Evolutionary conservation across 2,113 vertebrate genomes (phyloP), one percentile per base, ranked within the genome.

Genomic region (Spheniscus mendiculus): DNA sequence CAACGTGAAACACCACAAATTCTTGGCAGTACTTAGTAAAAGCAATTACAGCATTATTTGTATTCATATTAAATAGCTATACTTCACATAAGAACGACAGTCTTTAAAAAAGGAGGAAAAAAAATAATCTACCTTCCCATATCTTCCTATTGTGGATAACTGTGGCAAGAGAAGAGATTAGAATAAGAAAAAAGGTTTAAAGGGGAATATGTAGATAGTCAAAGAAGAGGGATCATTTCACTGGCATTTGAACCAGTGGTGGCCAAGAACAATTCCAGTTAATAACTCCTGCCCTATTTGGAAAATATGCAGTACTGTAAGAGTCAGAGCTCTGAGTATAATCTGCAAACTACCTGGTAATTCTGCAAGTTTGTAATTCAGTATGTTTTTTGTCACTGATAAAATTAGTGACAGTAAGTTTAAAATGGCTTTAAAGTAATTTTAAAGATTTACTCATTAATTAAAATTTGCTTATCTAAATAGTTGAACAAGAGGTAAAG

Each of bases 11-110:
- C 26, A 58, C 10, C 30, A 21, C 38, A 26, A 27, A 19, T 3
- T 5, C 67, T 53, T 2, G 47, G 40, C 78, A 52, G 20, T 2
- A 29, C 15, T 21, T 4, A 3, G 12, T 45, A 44, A 76, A 55
- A 26, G 18, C 61, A 3, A 13, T 1, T 18, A 36, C 62, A 73
- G 66, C 34, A 9, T 27, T 1, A 26, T 30, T 34, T 26, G 22
- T 53, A 30, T 12, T 5, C 45, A 20, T 0, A 13, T 42, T 53
- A 30, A 87, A 70, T 2, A 27, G 34, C 32, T 13, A 38, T n/a
- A 40, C 4, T 0, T 53, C 44, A 12, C 0, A 0, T 4, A 85
- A 73, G 26, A 87, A 71, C 12, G 12, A 49, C 12, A 17, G 32
- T 6, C 38, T 42, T 11, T 23, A 34, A 50, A 67, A 69, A 56